phyloP scores from a whole-genome alignment of 2,888 invertebrate species.

The Coecobrya sp. region DNA sequence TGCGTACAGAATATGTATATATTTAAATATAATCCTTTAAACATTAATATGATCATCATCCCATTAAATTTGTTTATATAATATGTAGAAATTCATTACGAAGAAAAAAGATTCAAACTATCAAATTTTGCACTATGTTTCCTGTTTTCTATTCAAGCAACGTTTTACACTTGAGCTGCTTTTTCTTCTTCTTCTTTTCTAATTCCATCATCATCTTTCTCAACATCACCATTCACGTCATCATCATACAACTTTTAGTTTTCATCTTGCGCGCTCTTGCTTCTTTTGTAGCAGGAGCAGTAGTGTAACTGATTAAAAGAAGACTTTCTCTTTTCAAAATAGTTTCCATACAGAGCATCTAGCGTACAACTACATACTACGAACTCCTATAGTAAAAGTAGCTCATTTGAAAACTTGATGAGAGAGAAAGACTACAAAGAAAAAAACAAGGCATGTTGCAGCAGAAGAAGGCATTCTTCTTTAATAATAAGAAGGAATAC shows the following conservation, averaged over 20 bases:
- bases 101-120: neutral
- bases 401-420: conserved; percentile 18
- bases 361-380: neutral
- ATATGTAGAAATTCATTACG: neutral
- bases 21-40: too few species aligned
- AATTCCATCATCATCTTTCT: conserved; percentile 1
- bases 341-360: neutral
- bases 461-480: neutral
- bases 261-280: neutral
- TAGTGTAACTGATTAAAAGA: conserved; percentile 30
- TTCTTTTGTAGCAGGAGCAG: neutral
- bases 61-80: neutral
- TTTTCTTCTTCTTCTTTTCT: neutral
- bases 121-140: neutral
- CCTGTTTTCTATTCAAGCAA: neutral
- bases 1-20: too few species aligned
- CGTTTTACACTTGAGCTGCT: neutral
- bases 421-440: conserved; percentile 12
- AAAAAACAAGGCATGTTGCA: neutral
- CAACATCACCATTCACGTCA: neutral
- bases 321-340: conserved; percentile 5
- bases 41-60: too few species aligned
- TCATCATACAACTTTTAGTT: neutral
- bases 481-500: too few species aligned
- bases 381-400: neutral